Evolutionary conservation across 2,888 invertebrate genomes (phyloP).

Genomic region (Diploptera punctata): DNA sequence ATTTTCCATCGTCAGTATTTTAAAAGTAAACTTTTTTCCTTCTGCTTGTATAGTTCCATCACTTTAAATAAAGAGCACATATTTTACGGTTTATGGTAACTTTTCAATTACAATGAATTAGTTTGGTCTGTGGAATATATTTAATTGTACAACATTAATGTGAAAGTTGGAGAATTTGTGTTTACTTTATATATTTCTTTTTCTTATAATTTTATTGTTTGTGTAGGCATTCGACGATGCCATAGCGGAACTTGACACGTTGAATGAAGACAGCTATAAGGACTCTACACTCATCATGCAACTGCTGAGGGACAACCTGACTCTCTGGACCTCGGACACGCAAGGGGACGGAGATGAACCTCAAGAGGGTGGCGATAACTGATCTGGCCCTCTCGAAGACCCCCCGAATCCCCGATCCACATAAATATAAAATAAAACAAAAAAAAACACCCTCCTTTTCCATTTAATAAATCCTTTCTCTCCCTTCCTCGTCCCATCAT

Average conservation of each 20-base stretch:
- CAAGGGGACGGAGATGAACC: constrained; percentile 96
- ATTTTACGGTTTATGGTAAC: too few species aligned
- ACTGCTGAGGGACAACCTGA: constrained; percentile 95
- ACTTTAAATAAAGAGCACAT: too few species aligned
- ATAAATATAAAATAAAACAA: constrained; percentile 37
- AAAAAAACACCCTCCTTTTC: constrained; percentile 28
- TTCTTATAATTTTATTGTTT: too few species aligned
- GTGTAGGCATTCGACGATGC: constrained; percentile 98
- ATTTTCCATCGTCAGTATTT: too few species aligned
- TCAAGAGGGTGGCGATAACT: constrained; percentile 94
- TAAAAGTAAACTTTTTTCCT: too few species aligned
- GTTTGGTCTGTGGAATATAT: too few species aligned
- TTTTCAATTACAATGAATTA: too few species aligned
- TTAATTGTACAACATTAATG: too few species aligned
- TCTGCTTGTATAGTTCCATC: too few species aligned
- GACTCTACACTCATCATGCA: constrained; percentile 99
- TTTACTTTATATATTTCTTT: too few species aligned
- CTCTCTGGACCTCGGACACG: constrained; percentile 94
- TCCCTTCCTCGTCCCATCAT: constrained; percentile 39
- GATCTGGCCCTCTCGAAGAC: constrained; percentile 51
- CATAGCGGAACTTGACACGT: constrained; percentile 98
- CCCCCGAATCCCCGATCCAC: constrained; percentile 40
- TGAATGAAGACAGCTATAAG: constrained; percentile 99
- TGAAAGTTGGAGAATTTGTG: not conserved
- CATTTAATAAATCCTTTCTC: constrained; percentile 35